Percentiles rank a stretch among this genome's conserved stretches.
Evolutionary conservation across 2,888 invertebrate species (phyloP).

Genomic region (Caenorhabditis uteleia): DNA sequence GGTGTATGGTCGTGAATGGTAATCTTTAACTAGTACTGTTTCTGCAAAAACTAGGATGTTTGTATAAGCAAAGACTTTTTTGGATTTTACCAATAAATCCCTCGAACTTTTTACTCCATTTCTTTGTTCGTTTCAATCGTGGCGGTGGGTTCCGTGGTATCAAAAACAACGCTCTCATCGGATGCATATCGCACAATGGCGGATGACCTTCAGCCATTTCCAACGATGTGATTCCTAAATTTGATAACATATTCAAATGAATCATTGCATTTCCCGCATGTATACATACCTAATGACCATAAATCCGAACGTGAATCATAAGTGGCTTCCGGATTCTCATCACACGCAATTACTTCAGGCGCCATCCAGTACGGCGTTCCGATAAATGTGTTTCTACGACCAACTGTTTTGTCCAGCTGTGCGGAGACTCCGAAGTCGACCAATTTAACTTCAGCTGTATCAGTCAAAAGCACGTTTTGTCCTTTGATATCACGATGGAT

Average conservation of each 20-base stretch:
- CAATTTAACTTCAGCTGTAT: slow-evolving; percentile 97
- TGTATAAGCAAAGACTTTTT: no score
- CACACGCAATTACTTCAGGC: slow-evolving; percentile 98
- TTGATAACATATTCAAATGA: slow-evolving; percentile 13
- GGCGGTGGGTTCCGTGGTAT: slow-evolving; percentile 86
- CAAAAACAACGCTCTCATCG: slow-evolving; percentile 83
- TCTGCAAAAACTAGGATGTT: slow-evolving; percentile 70
- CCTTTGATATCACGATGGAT: slow-evolving; percentile 96
- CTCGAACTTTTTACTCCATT: slow-evolving; percentile 85
- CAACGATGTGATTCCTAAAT: slow-evolving; percentile 83
- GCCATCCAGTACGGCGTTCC: slow-evolving; percentile 84
- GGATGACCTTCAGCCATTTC: slow-evolving; percentile 90
- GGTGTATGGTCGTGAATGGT: slow-evolving; percentile 96
- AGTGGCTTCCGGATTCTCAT: slow-evolving; percentile 98
- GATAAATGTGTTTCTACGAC: slow-evolving; percentile 96
- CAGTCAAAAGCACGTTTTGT: slow-evolving; percentile 97
- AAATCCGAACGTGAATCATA: slow-evolving; percentile 82
- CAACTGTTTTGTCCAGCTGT: slow-evolving; percentile 97
- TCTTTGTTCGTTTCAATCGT: slow-evolving; percentile 77
- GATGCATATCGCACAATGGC: slow-evolving; percentile 96
- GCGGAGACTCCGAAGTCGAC: slow-evolving; percentile 99
- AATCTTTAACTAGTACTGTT: slow-evolving; percentile 97
- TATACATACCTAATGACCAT: slow-evolving; percentile 73
- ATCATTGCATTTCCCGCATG: background rate
- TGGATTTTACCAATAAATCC: slow-evolving; percentile 80